A percentile compares a stretch with the other conserved stretches of the same genome.
phyloP scores from a whole-genome alignment of 2,113 vertebrate species.

The Coptodon rendalli region DNA sequence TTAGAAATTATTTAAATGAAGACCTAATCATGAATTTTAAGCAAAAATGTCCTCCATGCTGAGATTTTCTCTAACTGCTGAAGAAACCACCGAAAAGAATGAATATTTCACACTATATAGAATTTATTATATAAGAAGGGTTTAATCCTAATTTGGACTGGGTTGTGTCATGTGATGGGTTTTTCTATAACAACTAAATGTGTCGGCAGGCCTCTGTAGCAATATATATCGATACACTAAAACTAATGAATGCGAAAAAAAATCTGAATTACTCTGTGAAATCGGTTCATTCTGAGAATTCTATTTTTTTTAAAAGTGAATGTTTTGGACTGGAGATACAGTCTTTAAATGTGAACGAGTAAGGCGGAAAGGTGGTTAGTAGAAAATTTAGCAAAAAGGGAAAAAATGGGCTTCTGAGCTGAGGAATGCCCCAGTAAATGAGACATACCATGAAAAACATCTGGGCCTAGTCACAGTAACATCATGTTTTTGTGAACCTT shows the following conservation, averaged over 20 bases:
- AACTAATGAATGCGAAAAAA: background rate
- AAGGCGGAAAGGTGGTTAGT: background rate
- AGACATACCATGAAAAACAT: slow-evolving; percentile 1
- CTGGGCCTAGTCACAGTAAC: background rate
- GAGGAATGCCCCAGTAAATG: background rate
- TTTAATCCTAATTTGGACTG: background rate
- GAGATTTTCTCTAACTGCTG: background rate
- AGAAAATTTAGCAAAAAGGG: background rate
- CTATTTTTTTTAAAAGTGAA: background rate
- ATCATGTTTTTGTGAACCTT: background rate
- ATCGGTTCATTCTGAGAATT: background rate
- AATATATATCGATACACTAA: background rate
- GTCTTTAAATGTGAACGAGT: background rate
- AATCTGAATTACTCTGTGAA: background rate
- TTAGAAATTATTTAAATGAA: background rate
- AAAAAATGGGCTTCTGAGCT: background rate
- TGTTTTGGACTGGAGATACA: background rate
- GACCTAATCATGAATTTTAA: background rate
- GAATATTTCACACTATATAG: background rate
- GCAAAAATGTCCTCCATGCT: background rate
- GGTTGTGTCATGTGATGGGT: background rate
- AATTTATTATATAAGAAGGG: background rate
- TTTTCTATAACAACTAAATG: background rate
- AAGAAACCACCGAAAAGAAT: background rate
- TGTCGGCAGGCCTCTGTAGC: background rate